These are phyloP conservation scores for Eospalax fontanierii DNA, from an alignment of 2,797 vertebrate species.

Conservation along the genomic window DNA sequence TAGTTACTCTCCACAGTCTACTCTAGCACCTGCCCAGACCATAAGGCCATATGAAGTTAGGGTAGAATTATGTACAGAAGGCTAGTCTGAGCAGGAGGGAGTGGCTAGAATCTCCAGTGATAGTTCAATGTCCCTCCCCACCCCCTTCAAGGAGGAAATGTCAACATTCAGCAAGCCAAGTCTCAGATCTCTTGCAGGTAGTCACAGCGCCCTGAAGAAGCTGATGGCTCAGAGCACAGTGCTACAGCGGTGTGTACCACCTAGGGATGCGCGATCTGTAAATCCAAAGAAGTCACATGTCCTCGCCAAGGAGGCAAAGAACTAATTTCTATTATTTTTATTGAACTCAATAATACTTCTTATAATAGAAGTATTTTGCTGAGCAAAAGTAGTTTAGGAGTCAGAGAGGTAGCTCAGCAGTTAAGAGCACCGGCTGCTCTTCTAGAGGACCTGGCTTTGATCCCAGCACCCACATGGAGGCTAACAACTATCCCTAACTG, in stretches of 20 bases:
- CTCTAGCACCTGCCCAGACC: not conserved
- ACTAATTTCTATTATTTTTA: constrained; percentile 22
- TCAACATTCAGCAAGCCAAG: not conserved
- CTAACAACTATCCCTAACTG: too few species aligned
- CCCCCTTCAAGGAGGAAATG: not conserved
- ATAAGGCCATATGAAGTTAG: not conserved
- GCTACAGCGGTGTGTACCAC: not conserved
- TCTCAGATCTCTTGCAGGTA: not conserved
- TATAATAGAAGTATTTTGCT: constrained; percentile 31
- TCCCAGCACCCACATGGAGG: too few species aligned
- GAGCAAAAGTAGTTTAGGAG: not conserved
- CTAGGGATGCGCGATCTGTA: not conserved
- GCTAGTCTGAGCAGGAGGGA: too few species aligned
- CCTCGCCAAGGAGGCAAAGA: not conserved
- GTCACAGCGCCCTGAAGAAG: not conserved
- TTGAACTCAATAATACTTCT: constrained; percentile 20
- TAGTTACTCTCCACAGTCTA: not conserved
- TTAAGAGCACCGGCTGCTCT: too few species aligned
- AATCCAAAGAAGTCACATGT: not conserved
- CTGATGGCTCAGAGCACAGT: too few species aligned
- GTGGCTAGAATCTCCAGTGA: not conserved
- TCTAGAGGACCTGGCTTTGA: too few species aligned
- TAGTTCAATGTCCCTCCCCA: too few species aligned
- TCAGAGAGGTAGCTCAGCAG: not conserved
- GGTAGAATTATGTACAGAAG: too few species aligned